Base-by-base conservation (phyloP, 2,888 invertebrate species). In the Dichetophora obliterata region DNA sequence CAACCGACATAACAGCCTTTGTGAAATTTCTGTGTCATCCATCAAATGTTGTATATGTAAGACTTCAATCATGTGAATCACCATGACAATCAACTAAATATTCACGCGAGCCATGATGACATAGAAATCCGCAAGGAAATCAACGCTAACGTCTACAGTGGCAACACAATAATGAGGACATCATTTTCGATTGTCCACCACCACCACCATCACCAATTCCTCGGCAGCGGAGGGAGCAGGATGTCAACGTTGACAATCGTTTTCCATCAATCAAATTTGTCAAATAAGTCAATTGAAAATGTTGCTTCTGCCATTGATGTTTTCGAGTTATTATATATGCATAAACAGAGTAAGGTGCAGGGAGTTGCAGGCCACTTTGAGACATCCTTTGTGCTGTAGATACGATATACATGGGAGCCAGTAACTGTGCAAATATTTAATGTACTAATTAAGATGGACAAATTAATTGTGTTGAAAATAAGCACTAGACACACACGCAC, bases 401-500 rank as follows among this genome's bases (percentile, higher is more conserved):
- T 66, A 24, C 66, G n/a, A 43, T 66, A 24, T 66, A 22, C 66
- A 48, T n/a, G 43, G 22, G 27, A 43, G 22, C 48, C 0, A 22
- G 11, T 48, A 5, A 11, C 48, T 19, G 5, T 31, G 54, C 54
- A 70, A 70, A 70, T 70, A 70, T 34, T 70, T 52, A 31, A 31
- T 52, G 54, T 31, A 52, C 50, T 70, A 70, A 70, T 70, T 70
- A 70, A 70, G 70, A 54, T 34, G 52, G 70, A 70, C 70, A 54
- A 70, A 70, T 70, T 70, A 70, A 70, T 68, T 59, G 57, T 24
- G 57, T 22, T 59, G 57, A 59, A 59, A 59, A 24, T 59, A 22
- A 27, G 22, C 11, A 59, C 3, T 4, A 59, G 27, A 19, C 5
- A 59, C 43, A 43, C 6, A 43, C 43, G 14, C 43, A 43, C 2